Conservation (phyloP, 2,113 vertebrate species). For the Microcebus murinus region DNA sequence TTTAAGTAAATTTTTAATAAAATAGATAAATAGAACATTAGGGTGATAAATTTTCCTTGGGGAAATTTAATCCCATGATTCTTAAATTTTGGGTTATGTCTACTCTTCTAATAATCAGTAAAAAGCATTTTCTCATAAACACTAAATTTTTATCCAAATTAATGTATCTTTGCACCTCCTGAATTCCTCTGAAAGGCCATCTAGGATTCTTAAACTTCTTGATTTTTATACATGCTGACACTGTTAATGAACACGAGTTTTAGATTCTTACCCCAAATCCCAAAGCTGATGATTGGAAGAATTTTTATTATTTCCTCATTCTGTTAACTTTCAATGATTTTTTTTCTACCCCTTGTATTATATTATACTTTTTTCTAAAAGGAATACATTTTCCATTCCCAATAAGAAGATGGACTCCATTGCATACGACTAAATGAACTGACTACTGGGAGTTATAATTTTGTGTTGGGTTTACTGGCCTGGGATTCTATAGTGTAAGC, state of each 20-base stretch:
- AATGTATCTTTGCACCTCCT: neutral
- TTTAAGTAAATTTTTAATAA: constrained; percentile 31
- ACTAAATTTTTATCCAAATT: constrained; percentile 1
- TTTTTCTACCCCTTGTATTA: neutral
- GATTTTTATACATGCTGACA: constrained; percentile 18
- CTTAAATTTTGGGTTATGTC: neutral
- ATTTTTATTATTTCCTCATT: constrained; percentile 55
- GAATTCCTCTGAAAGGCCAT: constrained; percentile 7
- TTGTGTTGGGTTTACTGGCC: constrained; percentile 36
- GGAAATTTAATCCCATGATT: constrained; percentile 26
- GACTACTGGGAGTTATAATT: constrained; percentile 43
- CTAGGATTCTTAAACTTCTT: constrained; percentile 10
- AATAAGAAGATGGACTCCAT: neutral
- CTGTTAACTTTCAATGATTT: constrained; percentile 30
- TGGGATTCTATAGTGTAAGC: constrained; percentile 35
- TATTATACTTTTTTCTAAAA: neutral
- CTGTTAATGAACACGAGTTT: constrained; percentile 49
- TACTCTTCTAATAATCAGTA: constrained; percentile 12
- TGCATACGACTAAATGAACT: constrained; percentile 46
- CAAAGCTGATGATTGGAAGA: neutral
- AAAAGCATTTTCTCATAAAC: neutral
- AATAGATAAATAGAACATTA: neutral
- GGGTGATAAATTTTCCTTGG: neutral
- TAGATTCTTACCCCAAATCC: constrained; percentile 29
- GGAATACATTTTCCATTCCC: constrained; percentile 38